Evolutionary conservation across 2,797 vertebrate species (phyloP), one percentile per base, ranked within the genome.

Genomic region (Amblyopsis hoosieri): DNA sequence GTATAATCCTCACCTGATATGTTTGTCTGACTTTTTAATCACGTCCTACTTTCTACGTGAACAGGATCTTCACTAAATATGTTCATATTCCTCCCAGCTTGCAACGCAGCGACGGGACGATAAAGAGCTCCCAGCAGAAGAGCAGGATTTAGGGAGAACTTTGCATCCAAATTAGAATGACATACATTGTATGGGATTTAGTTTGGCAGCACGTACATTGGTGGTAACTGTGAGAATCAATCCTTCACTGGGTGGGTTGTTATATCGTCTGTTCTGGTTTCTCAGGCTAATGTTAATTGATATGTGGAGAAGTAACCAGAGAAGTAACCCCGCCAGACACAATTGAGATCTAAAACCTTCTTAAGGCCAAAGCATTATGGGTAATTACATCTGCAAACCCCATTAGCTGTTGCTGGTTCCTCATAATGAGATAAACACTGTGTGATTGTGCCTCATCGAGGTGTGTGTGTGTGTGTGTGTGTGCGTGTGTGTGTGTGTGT

Each of bases 321-420:
- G 2, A 23, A 23, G 2, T 23, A 23, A 23, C 19, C 19, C 19
- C 2, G 19, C 19, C 19, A 50, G 42, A 29, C 56, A 77, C 70
- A 50, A 54, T 64, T 73, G 79, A 84, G 72, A 87, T 86, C 76
- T 83, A 57, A 83, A 89, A 84, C 80, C 66, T 62, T 76, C 85
- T 85, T 71, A 81, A 70, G 76, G 86, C 86, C 84, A 83, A 79
- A 73, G 60, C 15, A 69, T 57, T 70, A 54, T 55, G 57, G 64
- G 60, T 83, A 85, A 87, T 90, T 88, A 88, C 70, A 78, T 80
- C 75, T 54, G 60, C 54, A 62, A 76, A 66, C 70, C 81, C 75
- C 75, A 61, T 3, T 81, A 75, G 79, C 79, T 80, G 69, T 55
- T 58, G 70, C 67, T 74, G 78, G 81, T 79, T 80, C 69, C 42